Evolutionary conservation across 2,797 vertebrate genomes (phyloP).

Genomic region (Coregonus sp.): DNA sequence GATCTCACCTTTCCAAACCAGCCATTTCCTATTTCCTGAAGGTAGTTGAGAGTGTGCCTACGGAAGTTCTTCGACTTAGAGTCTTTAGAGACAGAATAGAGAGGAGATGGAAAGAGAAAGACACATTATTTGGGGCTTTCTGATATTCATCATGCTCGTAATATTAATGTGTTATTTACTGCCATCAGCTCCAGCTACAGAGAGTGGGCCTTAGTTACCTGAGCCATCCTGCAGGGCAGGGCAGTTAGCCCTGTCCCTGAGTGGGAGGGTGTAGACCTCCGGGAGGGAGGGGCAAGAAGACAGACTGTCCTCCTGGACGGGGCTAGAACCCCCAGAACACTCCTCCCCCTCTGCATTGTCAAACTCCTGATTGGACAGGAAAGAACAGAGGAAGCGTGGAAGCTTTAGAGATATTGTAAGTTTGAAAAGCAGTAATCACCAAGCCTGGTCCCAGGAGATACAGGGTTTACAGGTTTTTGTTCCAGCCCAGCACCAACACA

Average conservation of each 20-base stretch:
- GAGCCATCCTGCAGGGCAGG: conserved; percentile 73
- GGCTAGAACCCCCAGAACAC: conserved; percentile 88
- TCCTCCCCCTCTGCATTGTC: conserved; percentile 92
- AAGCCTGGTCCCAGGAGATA: neutral
- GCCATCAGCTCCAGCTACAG: neutral
- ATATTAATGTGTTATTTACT: conserved; percentile 9
- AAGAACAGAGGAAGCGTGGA: conserved; percentile 22
- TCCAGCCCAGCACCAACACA: neutral
- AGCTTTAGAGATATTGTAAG: conserved; percentile 6
- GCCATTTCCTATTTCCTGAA: conserved; percentile 92
- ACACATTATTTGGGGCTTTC: conserved; percentile 30
- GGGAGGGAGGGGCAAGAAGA: conserved; percentile 91
- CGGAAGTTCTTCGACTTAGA: conserved; percentile 81
- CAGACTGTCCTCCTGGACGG: conserved; percentile 90
- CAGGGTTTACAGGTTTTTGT: too few relatives aligned
- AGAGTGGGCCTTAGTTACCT: conserved; percentile 66
- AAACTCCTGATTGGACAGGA: conserved; percentile 79
- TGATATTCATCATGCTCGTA: conserved; percentile 47
- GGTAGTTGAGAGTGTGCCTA: conserved; percentile 88
- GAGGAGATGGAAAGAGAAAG: conserved; percentile 30
- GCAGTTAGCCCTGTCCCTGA: conserved; percentile 76
- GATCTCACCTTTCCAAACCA: conserved; percentile 91
- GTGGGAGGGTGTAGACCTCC: conserved; percentile 90
- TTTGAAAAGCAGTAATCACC: neutral
- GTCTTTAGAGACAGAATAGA: conserved; percentile 57